These are phyloP conservation scores for Hoplostethus atlanticus DNA, from an alignment of 2,797 vertebrate genomes.

Conservation along the genomic window DNA sequence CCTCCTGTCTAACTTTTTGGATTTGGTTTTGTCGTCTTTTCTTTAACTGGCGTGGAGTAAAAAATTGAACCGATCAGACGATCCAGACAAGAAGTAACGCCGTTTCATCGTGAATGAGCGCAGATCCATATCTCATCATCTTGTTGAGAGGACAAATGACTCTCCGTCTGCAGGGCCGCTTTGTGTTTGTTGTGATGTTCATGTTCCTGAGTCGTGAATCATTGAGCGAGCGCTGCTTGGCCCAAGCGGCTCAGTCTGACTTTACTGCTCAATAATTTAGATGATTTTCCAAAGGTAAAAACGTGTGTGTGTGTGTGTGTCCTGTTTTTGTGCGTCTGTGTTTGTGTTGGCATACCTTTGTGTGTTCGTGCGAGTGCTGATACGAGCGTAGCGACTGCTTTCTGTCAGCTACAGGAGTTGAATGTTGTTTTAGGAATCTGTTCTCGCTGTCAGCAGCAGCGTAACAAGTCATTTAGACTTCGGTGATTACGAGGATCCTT, in stretches of 20 bases:
- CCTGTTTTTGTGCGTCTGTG: no score
- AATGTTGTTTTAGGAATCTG: no score
- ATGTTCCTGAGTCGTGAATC: constrained; percentile 22
- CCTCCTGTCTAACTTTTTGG: not conserved
- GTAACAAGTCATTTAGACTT: constrained; percentile 7
- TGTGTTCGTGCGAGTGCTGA: no score
- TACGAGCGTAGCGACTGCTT: no score
- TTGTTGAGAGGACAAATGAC: constrained; percentile 2
- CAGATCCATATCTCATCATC: constrained; percentile 29
- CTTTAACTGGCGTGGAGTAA: not conserved
- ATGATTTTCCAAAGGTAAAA: constrained; percentile 30
- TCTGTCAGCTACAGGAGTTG: no score
- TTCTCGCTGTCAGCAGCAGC: constrained; percentile 5
- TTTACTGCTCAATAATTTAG: constrained; percentile 33
- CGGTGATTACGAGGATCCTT: not conserved
- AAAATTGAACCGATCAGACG: constrained; percentile 6
- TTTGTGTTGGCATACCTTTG: no score
- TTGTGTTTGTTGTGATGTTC: not conserved
- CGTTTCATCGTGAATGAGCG: constrained; percentile 1
- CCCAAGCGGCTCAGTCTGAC: constrained; percentile 18
- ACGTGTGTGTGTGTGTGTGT: not conserved
- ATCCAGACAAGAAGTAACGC: not conserved
- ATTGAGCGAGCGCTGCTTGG: constrained; percentile 3
- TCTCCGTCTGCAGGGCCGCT: not conserved
- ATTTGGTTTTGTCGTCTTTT: not conserved